phyloP scores from a whole-genome alignment of 1,140 invertebrate species.

The Riptortus pedestris region DNA sequence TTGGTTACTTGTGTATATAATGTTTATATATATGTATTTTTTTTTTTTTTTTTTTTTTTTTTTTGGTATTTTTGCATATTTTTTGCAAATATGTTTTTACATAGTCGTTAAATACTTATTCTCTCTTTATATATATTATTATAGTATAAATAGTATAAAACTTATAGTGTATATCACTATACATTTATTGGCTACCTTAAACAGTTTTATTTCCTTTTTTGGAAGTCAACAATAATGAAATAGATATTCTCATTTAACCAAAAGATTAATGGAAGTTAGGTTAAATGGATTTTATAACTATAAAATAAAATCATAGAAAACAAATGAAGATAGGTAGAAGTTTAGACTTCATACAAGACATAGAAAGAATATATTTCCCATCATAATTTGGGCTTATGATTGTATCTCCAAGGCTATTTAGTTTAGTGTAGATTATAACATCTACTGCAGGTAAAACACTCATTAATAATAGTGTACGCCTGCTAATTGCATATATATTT shows the following conservation, averaged over 20 bases:
- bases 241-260: conserved; percentile 2
- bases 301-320: too few species aligned
- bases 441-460: neutral
- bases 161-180: conserved; percentile 8
- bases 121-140: conserved; percentile 3
- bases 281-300: conserved; percentile 8
- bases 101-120: too few species aligned
- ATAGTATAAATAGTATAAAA: conserved; percentile 15
- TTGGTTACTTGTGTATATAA: too few species aligned
- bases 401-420: neutral
- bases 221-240: neutral
- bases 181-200: conserved; percentile 11
- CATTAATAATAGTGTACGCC: neutral
- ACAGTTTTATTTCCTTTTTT: conserved; percentile 6
- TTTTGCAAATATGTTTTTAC: neutral
- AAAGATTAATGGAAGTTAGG: conserved; percentile 1
- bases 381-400: neutral
- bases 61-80: neutral
- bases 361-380: too few species aligned
- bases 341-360: too few species aligned
- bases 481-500: neutral
- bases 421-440: neutral
- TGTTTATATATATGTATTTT: too few species aligned
- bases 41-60: neutral
- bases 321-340: too few species aligned